A percentile compares a stretch with the other conserved stretches of the same genome.
Conservation (phyloP, 1,140 invertebrate genomes). For the Holotrichia oblita region DNA sequence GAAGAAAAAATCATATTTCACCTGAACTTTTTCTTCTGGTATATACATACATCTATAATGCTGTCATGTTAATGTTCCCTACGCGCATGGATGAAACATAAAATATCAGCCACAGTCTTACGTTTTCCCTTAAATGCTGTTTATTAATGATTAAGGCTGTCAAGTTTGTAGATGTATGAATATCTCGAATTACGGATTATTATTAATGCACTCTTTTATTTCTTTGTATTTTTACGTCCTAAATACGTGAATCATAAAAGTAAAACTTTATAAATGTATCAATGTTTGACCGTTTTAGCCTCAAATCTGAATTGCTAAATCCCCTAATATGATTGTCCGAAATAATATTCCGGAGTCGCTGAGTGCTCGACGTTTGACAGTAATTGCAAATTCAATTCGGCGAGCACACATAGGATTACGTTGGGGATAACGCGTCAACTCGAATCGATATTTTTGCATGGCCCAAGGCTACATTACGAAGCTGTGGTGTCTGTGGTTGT, state of each 20-base stretch:
- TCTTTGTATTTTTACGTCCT: background rate
- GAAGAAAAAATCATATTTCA: too few relatives aligned
- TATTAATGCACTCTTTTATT: too few relatives aligned
- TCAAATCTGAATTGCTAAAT: constrained; percentile 1
- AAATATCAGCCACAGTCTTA: background rate
- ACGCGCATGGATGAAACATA: background rate
- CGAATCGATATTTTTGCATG: background rate
- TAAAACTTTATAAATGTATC: too few relatives aligned
- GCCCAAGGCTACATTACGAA: background rate
- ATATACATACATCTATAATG: constrained; percentile 13
- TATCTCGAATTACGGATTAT: too few relatives aligned
- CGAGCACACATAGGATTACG: background rate
- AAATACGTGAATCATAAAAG: too few relatives aligned
- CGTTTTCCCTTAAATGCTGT: background rate
- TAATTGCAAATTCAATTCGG: constrained; percentile 33
- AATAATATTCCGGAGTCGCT: background rate
- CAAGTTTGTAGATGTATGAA: too few relatives aligned
- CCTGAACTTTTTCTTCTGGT: background rate
- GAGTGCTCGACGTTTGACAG: constrained; percentile 10
- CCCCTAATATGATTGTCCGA: background rate
- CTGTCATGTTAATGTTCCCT: background rate
- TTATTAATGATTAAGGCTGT: too few relatives aligned
- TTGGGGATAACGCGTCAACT: background rate
- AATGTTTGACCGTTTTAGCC: background rate
- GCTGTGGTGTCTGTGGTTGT: background rate